Evolutionary conservation across 2,888 invertebrate species (phyloP).

Genomic region (Dasysyrphus albostriatus): DNA sequence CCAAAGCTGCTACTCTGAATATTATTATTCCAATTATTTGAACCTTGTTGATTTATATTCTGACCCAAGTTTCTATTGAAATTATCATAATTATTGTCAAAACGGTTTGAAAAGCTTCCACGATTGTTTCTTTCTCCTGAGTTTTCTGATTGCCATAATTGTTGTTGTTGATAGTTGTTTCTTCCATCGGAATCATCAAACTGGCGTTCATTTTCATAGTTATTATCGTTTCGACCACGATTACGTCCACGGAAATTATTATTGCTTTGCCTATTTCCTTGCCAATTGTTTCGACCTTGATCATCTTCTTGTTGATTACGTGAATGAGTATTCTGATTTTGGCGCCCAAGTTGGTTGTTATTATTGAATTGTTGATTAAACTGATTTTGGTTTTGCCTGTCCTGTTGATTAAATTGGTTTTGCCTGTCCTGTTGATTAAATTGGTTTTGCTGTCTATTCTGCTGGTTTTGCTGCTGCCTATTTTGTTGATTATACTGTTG

Average conservation of each 20-base stretch:
- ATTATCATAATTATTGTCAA: conserved; percentile 50
- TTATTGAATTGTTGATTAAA: conserved; percentile 50
- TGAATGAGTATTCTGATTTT: conserved; percentile 3
- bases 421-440: conserved; percentile 40
- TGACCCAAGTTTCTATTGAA: conserved; percentile 49
- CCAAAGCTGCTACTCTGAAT: conserved; percentile 33
- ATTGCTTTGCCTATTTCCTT: conserved; percentile 27
- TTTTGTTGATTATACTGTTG: conserved; percentile 9
- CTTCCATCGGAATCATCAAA: conserved; percentile 37
- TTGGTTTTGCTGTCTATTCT: conserved; percentile 28
- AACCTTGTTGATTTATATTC: conserved; percentile 29
- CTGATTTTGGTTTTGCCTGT: conserved; percentile 26
- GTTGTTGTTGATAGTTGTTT: conserved; percentile 47
- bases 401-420: conserved; percentile 47
- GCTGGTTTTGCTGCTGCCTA: neutral
- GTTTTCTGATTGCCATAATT: conserved; percentile 41
- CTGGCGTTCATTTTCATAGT: conserved; percentile 30
- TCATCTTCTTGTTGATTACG: conserved; percentile 29
- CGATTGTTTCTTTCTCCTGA: conserved; percentile 44
- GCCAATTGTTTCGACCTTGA: conserved; percentile 43
- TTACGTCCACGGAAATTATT: conserved; percentile 36
- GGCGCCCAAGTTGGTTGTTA: conserved; percentile 2
- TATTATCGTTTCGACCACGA: conserved; percentile 34
- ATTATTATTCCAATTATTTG: conserved; percentile 41
- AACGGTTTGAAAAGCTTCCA: conserved; percentile 39